phyloP scores from a whole-genome alignment of 2,888 invertebrate genomes.

The Oscheius sp. region DNA sequence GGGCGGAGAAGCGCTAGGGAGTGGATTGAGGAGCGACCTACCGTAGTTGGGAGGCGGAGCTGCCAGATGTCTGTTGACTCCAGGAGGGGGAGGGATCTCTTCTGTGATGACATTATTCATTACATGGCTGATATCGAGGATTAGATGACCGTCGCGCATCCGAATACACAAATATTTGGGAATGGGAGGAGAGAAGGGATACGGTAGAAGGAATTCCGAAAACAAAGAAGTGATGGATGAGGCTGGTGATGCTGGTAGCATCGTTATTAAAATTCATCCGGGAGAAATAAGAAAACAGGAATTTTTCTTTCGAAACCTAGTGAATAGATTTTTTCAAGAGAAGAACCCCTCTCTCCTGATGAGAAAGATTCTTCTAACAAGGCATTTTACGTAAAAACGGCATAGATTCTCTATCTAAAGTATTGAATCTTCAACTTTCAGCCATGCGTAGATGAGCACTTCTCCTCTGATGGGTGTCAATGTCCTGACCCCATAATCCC shows the following conservation, averaged over 20 bases:
- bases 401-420: no score
- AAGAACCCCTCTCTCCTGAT: no score
- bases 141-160: constrained; percentile 26
- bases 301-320: no score
- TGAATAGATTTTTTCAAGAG: no score
- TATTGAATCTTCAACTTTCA: no score
- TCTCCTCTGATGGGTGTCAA: not conserved
- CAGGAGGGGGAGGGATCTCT: not conserved
- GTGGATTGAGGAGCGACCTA: constrained; percentile 4
- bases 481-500: constrained; percentile 9
- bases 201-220: not conserved
- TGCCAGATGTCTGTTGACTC: constrained; percentile 6
- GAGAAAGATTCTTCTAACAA: no score
- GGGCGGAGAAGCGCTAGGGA: constrained; percentile 28
- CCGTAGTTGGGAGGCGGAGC: constrained; percentile 20
- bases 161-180: constrained; percentile 13
- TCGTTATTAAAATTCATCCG: no score
- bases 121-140: constrained; percentile 5
- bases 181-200: not conserved
- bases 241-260: no score
- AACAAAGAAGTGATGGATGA: not conserved
- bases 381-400: no score
- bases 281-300: no score
- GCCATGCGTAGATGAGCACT: no score
- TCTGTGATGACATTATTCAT: constrained; percentile 2